Base-by-base conservation (phyloP, 2,888 invertebrate species). In the Chaetogeoica ovagalla region DNA sequence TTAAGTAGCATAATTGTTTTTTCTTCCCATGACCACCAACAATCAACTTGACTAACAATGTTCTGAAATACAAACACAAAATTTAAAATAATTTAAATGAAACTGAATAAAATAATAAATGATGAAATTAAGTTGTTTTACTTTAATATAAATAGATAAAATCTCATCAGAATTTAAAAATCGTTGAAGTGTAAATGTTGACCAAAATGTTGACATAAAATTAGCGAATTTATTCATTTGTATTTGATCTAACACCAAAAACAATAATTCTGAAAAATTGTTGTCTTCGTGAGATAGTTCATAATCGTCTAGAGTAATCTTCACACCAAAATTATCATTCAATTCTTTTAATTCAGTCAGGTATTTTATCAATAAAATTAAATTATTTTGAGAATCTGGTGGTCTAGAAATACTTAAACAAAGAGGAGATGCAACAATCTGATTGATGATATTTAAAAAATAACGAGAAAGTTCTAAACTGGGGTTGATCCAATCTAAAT, bases 81-180 rank as follows among this genome's bases (percentile, higher is more conserved):
- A 37, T 60, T 30, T 0, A 30, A 9, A 59, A 23, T 60, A 52
- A 69, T 9, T 21, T n/a, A 59, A 65, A 63, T 5, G 0, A n/a
- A 73, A n/a, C 43, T 43, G 48, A 30, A 65, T 21, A 72, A 17
- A 48, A 1, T 48, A 39, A 1, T 48, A 39, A 55, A 17, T 63
- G 1, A 73, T 55, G 17, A 52, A 68, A 48, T 48, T 57, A 52
- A 70, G 4, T 5, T 6, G 19, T 83, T 82, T 82, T 85, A 88
- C 88, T 84, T 86, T 85, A 57, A 88, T 86, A 83, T 87, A 87
- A 5, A 86, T 84, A 39, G 85, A 84, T 60, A 88, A 84, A n/a
- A 88, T 85, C 66, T 84, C 82, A 84, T 89, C 88, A 23, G 85
- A 86, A 83, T 87, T 84, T 70, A 88, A 84, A 13, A 85, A 84